Percentiles rank a stretch among this genome's conserved stretches.
phyloP scores from a whole-genome alignment of 1,140 invertebrate genomes.

The Drosophila albomicans region DNA sequence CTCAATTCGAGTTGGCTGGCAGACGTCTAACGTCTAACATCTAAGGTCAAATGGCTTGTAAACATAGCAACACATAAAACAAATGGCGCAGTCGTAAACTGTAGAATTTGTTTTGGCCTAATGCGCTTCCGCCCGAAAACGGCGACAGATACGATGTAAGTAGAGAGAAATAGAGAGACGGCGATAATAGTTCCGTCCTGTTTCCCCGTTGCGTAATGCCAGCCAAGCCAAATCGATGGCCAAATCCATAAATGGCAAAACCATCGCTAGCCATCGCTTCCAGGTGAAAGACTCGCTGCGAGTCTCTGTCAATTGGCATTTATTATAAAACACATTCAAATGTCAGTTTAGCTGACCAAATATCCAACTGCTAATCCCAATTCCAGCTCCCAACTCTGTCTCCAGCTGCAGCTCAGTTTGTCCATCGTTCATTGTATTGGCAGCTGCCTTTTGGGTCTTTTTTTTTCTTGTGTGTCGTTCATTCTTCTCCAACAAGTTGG shows the following conservation, averaged over 20 bases:
- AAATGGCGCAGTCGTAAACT: conserved; percentile 62
- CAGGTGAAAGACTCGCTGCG: conserved; percentile 69
- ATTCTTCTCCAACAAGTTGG: conserved; percentile 44
- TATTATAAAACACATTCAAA: conserved; percentile 81
- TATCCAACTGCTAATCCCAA: conserved; percentile 23
- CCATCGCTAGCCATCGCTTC: conserved; percentile 5
- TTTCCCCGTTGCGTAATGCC: conserved; percentile 50
- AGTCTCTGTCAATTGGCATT: conserved; percentile 76
- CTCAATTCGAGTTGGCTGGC: conserved; percentile 15
- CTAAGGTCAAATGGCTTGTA: conserved; percentile 76
- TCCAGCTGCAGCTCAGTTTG: conserved; percentile 16
- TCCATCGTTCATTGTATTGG: conserved; percentile 48
- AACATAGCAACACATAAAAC: conserved; percentile 53
- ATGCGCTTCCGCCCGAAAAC: conserved; percentile 42
- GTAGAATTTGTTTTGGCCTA: conserved; percentile 45
- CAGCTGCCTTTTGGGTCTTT: conserved; percentile 45
- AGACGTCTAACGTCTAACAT: conserved; percentile 53
- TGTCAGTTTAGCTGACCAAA: conserved; percentile 55
- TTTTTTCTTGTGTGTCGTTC: neutral
- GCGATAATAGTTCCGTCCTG: conserved; percentile 14
- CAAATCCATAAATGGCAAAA: conserved; percentile 37
- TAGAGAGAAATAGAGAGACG: neutral
- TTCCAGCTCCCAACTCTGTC: neutral
- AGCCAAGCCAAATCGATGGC: conserved; percentile 9
- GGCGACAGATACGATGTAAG: neutral